Evolutionary conservation across 1,140 invertebrate species (phyloP).

Genomic region (Centruroides vittatus): DNA sequence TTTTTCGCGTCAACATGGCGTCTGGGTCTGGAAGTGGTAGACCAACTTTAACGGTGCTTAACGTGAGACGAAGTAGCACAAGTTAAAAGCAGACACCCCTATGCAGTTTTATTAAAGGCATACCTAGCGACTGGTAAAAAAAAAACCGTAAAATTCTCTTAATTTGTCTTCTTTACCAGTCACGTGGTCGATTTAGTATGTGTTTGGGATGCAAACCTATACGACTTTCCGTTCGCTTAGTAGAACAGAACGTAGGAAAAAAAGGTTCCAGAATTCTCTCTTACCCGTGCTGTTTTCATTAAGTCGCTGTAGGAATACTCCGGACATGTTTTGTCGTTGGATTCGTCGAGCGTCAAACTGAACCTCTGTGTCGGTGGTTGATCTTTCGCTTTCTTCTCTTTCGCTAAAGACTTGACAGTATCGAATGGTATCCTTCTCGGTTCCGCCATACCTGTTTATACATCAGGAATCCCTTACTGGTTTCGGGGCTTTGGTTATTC

Average conservation of each 20-base stretch:
- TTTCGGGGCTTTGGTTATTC: constrained; percentile 5
- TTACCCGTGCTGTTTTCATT: constrained; percentile 43
- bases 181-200: neutral
- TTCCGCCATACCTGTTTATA: constrained; percentile 33
- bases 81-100: too few species aligned
- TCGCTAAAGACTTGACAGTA: constrained; percentile 24
- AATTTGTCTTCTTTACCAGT: neutral
- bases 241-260: constrained; percentile 20
- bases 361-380: constrained; percentile 40
- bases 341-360: constrained; percentile 40
- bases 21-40: too few species aligned
- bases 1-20: too few species aligned
- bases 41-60: too few species aligned
- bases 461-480: constrained; percentile 5
- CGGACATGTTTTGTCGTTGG: constrained; percentile 45
- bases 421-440: constrained; percentile 37
- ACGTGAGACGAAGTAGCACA: too few species aligned
- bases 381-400: constrained; percentile 32
- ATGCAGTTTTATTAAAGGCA: constrained; percentile 1
- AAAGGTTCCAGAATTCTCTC: constrained; percentile 18
- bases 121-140: neutral
- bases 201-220: neutral
- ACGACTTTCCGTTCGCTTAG: constrained; percentile 8
- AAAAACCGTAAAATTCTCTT: neutral
- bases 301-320: constrained; percentile 49